A percentile compares a stretch with the other conserved stretches of the same genome.
Evolutionary conservation across 2,113 vertebrate genomes (phyloP).

Genomic region (Condylura cristata): DNA sequence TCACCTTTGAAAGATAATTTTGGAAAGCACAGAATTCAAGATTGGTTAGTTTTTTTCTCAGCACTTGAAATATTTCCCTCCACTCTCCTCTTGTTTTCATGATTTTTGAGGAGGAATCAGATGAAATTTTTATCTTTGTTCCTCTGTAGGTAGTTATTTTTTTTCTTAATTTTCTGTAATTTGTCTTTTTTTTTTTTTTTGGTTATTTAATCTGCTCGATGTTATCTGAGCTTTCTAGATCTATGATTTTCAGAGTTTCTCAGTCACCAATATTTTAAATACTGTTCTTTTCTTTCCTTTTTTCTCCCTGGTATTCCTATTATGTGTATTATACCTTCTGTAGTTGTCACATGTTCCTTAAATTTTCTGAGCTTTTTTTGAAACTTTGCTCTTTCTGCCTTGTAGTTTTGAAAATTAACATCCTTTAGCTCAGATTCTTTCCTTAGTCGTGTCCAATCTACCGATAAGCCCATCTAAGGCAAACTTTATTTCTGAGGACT

Average conservation of each 20-base stretch:
- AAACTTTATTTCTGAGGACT: neutral
- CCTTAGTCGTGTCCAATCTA: neutral
- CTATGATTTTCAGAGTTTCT: slow-evolving; percentile 10
- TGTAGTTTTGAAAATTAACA: neutral
- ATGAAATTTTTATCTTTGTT: neutral
- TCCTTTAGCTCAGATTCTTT: neutral
- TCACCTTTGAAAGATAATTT: neutral
- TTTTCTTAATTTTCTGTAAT: neutral
- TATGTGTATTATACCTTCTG: neutral
- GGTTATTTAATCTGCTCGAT: neutral
- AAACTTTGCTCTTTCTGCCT: neutral
- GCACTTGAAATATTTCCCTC: neutral
- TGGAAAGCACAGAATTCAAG: neutral
- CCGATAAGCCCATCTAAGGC: neutral
- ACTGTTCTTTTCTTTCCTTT: slow-evolving; percentile 1
- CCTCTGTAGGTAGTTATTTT: neutral
- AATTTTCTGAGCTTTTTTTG: neutral
- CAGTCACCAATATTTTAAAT: neutral
- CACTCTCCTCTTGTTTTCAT: neutral
- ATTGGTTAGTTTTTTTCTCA: neutral
- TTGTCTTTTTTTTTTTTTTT: neutral
- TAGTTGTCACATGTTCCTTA: neutral
- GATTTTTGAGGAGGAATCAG: neutral
- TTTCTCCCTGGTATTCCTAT: neutral
- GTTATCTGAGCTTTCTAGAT: neutral